Percentiles rank a stretch among this genome's conserved stretches.
Evolutionary conservation across 1,140 invertebrate genomes (phyloP).

Genomic region (Drosophila bocqueti): DNA sequence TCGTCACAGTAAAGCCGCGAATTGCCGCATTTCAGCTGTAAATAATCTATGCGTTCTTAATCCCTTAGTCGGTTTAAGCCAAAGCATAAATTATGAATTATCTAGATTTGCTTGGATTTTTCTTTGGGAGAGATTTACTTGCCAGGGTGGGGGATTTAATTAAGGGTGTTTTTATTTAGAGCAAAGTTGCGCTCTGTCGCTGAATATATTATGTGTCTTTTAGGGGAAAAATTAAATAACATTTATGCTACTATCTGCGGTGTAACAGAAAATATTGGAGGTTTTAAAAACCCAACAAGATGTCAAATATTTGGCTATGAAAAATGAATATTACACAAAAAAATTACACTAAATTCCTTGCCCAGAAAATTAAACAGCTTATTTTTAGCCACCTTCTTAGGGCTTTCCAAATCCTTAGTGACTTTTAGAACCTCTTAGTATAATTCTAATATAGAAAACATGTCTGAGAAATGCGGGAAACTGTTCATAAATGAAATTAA

Average conservation of each 20-base stretch:
- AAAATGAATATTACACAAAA: no score
- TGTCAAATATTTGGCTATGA: no score
- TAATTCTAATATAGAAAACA: no score
- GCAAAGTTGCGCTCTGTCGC: neutral
- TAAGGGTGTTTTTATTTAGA: neutral
- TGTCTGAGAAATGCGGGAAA: neutral
- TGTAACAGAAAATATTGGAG: no score
- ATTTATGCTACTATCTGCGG: no score
- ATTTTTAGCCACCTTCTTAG: no score
- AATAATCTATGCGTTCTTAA: slow-evolving; percentile 34
- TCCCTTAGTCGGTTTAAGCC: slow-evolving; percentile 37
- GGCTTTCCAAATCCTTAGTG: no score
- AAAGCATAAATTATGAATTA: slow-evolving; percentile 25
- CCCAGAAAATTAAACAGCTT: no score
- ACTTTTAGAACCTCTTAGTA: no score
- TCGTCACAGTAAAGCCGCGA: slow-evolving; percentile 41
- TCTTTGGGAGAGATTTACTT: neutral
- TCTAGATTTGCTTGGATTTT: slow-evolving; percentile 5
- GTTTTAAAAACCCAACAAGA: no score
- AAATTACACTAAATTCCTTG: no score
- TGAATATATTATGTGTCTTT: neutral
- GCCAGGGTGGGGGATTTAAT: neutral
- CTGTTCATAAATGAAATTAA: no score
- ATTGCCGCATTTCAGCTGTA: slow-evolving; percentile 60
- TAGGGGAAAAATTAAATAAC: neutral